Conservation (phyloP, 2,113 vertebrate species). For the Periophthalmodon schlosseri region DNA sequence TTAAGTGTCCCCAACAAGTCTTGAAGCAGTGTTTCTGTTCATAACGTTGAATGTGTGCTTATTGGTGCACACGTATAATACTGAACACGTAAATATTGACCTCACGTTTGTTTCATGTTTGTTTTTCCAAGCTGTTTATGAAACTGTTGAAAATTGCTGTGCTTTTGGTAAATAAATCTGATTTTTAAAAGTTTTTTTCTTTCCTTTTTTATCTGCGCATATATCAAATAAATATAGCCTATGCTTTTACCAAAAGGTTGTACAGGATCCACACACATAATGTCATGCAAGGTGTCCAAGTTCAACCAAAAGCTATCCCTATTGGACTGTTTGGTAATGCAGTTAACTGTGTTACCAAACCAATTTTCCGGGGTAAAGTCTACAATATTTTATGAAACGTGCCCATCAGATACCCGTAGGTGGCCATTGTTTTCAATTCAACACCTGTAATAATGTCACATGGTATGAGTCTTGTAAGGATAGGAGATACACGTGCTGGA, state of each 20-base stretch:
- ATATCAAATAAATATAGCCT: neutral
- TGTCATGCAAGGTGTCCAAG: neutral
- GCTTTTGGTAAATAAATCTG: neutral
- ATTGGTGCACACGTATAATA: neutral
- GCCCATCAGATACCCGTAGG: neutral
- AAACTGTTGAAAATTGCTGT: neutral
- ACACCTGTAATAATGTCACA: neutral
- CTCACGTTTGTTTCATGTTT: neutral
- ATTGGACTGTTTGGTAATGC: neutral
- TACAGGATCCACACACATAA: neutral
- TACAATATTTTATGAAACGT: neutral
- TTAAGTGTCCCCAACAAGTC: neutral
- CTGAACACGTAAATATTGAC: neutral
- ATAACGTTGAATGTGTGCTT: neutral
- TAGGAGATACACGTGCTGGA: constrained; percentile 28
- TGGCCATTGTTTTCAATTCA: neutral
- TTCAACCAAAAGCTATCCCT: neutral
- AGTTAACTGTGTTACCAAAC: constrained; percentile 36
- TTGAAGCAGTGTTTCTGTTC: constrained; percentile 21
- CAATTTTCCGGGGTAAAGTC: constrained; percentile 38
- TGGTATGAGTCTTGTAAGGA: neutral
- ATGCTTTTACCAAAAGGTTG: no score
- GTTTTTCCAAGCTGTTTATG: neutral
- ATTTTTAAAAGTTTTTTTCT: no score
- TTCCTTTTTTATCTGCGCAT: neutral